Base-by-base conservation (phyloP, 23 tunicate genomes). In the Clavelina lepadiformis region DNA sequence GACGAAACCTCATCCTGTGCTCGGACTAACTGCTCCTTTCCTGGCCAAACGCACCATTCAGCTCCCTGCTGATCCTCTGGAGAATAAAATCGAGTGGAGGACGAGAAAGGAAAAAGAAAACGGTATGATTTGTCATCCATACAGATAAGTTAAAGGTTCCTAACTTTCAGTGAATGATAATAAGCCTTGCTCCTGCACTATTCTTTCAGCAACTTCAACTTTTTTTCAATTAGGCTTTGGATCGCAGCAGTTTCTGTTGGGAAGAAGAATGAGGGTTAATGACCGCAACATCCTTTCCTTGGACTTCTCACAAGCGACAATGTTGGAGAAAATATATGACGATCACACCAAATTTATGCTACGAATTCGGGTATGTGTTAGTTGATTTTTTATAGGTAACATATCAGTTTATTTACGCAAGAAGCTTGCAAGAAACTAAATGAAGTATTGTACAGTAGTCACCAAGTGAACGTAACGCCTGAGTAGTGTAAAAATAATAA, bases 261-360 rank as follows among this genome's bases (percentile, higher is more conserved):
- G 91, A 28, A 61, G 89, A 52, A 61, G 91, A 18, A 89, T 89
- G 97, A 58, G 82, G n/a, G 97, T 89, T 0, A 89, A 89, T 60
- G 89, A 72, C 4, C 71, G 97, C 13, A 89, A 89, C 70, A 71
- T 89, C 18, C 75, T 89, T 11, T 89, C 97, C 0, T 71, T 89
- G 30, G 97, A 89, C 38, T 89, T 62, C 63, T 89, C 97, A 13
- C 88, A 72, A 56, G 87, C 63, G 8, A 41, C 51, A 51, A 89
- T 53, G 41, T 66, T 82, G 79, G 97, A 89, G 44, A 74, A 81
- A 35, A 76, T 89, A 19, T 89, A 89, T 41, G 97, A 89, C 74
- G 97, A 89, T 35, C 97, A 89, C 63, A 75, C 97, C 32, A 77
- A 89, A 58, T 89, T 89, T 35, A 73, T 75, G 78, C 83, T 89